A percentile compares a stretch with the other conserved stretches of the same genome.
phyloP scores from a whole-genome alignment of 2,797 vertebrate genomes.

The Pelodytes ibericus region DNA sequence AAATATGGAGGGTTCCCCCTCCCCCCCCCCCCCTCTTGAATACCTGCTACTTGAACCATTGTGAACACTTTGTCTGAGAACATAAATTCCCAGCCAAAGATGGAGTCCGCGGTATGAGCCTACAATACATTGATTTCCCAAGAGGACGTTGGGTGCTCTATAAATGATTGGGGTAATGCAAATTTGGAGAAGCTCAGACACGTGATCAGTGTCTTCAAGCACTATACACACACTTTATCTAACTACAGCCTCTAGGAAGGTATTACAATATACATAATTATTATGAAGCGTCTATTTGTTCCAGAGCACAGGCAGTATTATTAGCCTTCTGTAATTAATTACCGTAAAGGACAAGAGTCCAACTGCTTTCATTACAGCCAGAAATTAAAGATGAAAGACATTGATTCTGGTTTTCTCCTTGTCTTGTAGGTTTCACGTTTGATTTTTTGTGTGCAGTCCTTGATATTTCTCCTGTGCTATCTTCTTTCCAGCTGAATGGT shows the following conservation, averaged over 20 bases:
- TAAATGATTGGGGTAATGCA: background rate
- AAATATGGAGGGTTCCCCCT: no score
- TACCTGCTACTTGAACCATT: background rate
- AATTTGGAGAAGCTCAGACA: background rate
- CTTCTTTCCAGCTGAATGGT: constrained; percentile 1
- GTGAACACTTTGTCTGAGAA: background rate
- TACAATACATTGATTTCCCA: constrained; percentile 2
- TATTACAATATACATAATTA: constrained; percentile 6
- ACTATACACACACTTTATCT: background rate
- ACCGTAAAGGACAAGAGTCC: background rate
- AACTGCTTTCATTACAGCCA: background rate
- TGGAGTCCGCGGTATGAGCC: background rate
- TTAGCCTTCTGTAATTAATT: constrained; percentile 1
- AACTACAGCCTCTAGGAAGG: background rate
- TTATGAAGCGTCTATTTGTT: background rate
- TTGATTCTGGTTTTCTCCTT: background rate
- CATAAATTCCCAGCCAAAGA: background rate
- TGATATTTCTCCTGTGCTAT: background rate
- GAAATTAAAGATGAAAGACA: background rate
- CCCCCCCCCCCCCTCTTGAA: no score
- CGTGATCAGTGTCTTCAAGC: background rate
- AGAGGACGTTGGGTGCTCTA: background rate
- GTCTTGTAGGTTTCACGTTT: background rate
- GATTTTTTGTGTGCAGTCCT: background rate
- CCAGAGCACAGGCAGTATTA: background rate